A percentile compares a stretch with the other conserved stretches of the same genome.
phyloP scores from a whole-genome alignment of 2,888 invertebrate species.

The Himalopsyche kuldschensis region DNA sequence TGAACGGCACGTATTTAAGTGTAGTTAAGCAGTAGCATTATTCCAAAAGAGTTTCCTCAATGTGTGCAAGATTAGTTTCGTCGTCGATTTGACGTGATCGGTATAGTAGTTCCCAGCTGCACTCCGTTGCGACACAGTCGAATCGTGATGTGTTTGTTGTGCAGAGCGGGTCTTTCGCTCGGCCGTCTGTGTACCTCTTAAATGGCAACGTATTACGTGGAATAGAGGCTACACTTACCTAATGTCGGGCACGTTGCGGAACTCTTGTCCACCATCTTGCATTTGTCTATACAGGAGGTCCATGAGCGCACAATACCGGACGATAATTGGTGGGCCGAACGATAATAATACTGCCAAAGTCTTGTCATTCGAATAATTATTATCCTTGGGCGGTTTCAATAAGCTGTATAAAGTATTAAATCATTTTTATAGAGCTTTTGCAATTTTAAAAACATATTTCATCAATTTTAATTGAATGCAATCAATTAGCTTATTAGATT shows the following conservation, averaged over 20 bases:
- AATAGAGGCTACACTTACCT: conserved; percentile 19
- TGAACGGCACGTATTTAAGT: neutral
- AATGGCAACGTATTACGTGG: conserved; percentile 28
- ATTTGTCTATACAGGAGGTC: neutral
- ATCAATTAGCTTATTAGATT: too few species aligned
- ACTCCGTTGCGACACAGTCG: conserved; percentile 20
- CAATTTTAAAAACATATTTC: too few species aligned
- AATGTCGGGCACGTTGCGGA: conserved; percentile 20
- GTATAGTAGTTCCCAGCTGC: conserved; percentile 17
- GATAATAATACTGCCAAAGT: too few species aligned
- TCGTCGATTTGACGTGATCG: neutral
- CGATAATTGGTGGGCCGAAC: neutral
- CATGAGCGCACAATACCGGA: neutral
- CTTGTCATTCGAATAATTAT: too few species aligned
- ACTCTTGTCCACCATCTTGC: conserved; percentile 4
- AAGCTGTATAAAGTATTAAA: too few species aligned
- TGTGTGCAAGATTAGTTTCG: neutral
- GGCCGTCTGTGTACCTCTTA: conserved; percentile 17
- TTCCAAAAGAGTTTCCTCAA: neutral
- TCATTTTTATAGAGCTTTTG: too few species aligned
- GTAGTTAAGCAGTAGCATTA: neutral
- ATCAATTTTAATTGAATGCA: too few species aligned
- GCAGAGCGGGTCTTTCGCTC: conserved; percentile 5
- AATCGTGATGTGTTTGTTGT: conserved; percentile 29
- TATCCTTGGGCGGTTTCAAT: too few species aligned